These are phyloP conservation scores for Rhinatrema bivittatum DNA, from an alignment of 2,797 vertebrate genomes.

Conservation along the genomic window DNA sequence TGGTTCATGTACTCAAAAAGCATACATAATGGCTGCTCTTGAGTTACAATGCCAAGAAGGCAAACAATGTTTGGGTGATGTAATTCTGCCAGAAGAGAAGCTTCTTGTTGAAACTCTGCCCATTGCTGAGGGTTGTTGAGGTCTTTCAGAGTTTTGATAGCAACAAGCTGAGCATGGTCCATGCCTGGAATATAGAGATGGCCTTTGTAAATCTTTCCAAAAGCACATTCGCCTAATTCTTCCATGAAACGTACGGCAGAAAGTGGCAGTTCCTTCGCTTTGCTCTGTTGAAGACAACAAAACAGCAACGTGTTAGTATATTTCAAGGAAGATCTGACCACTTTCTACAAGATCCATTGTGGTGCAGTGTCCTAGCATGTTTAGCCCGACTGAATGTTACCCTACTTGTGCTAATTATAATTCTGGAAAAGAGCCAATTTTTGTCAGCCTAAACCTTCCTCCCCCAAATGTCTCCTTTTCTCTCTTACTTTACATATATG, in stretches of 20 bases:
- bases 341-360: no score
- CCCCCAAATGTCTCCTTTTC: no score
- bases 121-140: constrained; percentile 81
- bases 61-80: constrained; percentile 92
- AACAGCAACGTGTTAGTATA: neutral
- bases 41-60: constrained; percentile 87
- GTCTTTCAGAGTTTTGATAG: constrained; percentile 95
- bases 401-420: no score
- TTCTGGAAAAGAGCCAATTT: no score
- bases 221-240: constrained; percentile 82
- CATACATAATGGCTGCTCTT: constrained; percentile 91
- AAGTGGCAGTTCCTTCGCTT: constrained; percentile 90
- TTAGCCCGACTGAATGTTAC: no score
- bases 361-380: no score
- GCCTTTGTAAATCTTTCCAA: constrained; percentile 97
- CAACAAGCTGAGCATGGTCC: constrained; percentile 91
- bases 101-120: constrained; percentile 94
- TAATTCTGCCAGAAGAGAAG: constrained; percentile 79
- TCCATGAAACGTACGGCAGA: constrained; percentile 98
- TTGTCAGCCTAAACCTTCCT: no score
- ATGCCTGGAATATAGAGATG: constrained; percentile 95
- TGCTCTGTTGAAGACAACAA: constrained; percentile 61
- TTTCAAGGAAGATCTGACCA: no score
- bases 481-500: no score
- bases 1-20: constrained; percentile 90